phyloP scores from a whole-genome alignment of 2,113 vertebrate genomes.

The Chaetops frenatus region DNA sequence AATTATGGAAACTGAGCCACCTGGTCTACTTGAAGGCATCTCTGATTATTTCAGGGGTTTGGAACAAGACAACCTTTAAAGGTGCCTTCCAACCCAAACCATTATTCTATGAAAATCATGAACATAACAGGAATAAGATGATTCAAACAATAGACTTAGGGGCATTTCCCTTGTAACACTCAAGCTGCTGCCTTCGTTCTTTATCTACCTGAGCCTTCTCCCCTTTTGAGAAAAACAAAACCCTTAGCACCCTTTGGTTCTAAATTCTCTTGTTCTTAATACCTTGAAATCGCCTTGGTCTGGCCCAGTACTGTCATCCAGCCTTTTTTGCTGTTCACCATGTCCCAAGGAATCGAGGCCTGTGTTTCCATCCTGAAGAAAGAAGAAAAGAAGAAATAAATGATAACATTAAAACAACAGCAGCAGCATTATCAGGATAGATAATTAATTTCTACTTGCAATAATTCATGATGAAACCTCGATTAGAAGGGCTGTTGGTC shows the following conservation, averaged over 20 bases:
- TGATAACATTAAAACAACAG: neutral
- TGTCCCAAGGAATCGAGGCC: neutral
- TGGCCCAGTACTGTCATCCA: neutral
- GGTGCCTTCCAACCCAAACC: neutral
- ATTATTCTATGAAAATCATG: neutral
- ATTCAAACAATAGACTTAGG: neutral
- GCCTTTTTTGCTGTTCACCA: neutral
- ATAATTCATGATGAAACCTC: neutral
- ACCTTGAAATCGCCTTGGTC: constrained; percentile 49
- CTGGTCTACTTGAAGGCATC: neutral
- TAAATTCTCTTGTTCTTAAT: neutral
- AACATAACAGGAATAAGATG: neutral
- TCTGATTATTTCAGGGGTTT: neutral
- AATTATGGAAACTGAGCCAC: neutral
- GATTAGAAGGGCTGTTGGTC: neutral
- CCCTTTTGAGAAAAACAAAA: neutral
- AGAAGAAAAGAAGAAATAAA: neutral
- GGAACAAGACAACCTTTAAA: neutral
- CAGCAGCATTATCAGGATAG: neutral
- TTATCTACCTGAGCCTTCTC: neutral
- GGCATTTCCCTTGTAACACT: neutral
- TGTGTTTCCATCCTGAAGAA: neutral
- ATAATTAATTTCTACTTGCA: neutral
- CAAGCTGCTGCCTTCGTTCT: neutral
- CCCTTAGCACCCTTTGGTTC: neutral